These are phyloP conservation scores for Allolobophora icterica DNA, from an alignment of 2,888 invertebrate genomes.

Conservation along the genomic window DNA sequence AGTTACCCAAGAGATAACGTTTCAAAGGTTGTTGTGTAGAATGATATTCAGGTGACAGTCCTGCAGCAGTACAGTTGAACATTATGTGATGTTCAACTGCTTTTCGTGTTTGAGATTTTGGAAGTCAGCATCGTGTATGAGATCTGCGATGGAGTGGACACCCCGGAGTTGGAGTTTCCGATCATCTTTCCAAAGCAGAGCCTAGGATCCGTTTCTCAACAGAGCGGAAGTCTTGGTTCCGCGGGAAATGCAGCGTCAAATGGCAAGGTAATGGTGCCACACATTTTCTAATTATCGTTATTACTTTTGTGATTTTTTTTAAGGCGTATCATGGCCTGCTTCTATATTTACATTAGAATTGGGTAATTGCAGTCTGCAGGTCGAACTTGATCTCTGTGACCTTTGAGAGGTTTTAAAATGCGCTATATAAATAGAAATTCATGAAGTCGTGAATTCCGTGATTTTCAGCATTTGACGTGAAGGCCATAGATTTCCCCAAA, in stretches of 20 bases:
- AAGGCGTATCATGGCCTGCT: no score
- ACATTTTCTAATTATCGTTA: background rate
- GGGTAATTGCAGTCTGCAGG: no score
- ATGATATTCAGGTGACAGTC: background rate
- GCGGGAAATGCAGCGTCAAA: constrained; percentile 66
- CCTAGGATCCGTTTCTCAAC: constrained; percentile 63
- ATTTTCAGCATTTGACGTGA: no score
- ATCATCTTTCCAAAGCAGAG: constrained; percentile 61
- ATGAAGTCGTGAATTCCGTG: no score
- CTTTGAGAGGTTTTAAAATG: no score
- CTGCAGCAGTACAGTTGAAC: background rate
- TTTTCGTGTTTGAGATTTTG: constrained; percentile 71
- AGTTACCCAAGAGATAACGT: background rate
- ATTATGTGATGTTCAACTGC: background rate
- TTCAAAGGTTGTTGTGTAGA: background rate
- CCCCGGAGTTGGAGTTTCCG: constrained; percentile 74
- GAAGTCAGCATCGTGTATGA: constrained; percentile 88
- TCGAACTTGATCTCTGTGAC: no score
- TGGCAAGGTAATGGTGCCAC: constrained; percentile 47
- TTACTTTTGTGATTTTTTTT: background rate
- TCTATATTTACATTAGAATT: no score
- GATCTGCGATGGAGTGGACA: constrained; percentile 73
- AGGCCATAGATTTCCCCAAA: no score
- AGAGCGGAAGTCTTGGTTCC: constrained; percentile 63
- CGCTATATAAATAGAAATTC: no score